These are phyloP conservation scores for Coronaproctus castanopsis DNA, from an alignment of 2,888 invertebrate species.

Conservation along the genomic window DNA sequence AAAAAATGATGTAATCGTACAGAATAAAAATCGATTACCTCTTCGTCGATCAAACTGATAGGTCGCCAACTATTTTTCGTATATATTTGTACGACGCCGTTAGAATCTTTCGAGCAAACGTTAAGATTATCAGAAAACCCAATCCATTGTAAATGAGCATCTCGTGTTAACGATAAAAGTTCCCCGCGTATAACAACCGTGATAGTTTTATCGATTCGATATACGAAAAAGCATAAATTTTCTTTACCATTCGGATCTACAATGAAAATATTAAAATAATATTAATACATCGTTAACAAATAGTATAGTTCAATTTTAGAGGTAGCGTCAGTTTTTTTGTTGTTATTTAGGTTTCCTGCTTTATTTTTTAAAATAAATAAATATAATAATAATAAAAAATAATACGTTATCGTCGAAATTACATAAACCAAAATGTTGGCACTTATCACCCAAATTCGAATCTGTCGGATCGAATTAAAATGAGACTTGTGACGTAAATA, in stretches of 20 bases:
- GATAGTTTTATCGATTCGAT: conserved; percentile 15
- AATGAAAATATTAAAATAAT: conserved; percentile 17
- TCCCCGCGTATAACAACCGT: conserved; percentile 16
- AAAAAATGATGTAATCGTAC: background rate
- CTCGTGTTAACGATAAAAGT: conserved; percentile 42
- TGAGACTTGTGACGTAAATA: no score
- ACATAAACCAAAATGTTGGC: no score
- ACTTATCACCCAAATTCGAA: no score
- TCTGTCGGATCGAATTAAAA: no score
- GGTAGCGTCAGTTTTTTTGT: no score
- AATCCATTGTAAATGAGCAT: conserved; percentile 47
- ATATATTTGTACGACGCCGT: conserved; percentile 48
- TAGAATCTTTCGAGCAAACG: conserved; percentile 52
- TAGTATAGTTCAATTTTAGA: no score
- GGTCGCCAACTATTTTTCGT: conserved; percentile 59
- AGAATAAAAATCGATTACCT: conserved; percentile 41
- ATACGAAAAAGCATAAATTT: conserved; percentile 29
- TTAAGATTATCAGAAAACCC: conserved; percentile 66
- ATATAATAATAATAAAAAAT: conserved; percentile 15
- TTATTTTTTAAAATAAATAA: conserved; percentile 7
- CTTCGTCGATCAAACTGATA: conserved; percentile 47
- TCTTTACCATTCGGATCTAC: conserved; percentile 26
- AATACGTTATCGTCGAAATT: no score
- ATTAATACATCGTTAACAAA: background rate
- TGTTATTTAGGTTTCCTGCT: background rate